A percentile compares a stretch with the other conserved stretches of the same genome.
Evolutionary conservation across 1,140 invertebrate genomes (phyloP).

Genomic region (Odontomachus brunneus): DNA sequence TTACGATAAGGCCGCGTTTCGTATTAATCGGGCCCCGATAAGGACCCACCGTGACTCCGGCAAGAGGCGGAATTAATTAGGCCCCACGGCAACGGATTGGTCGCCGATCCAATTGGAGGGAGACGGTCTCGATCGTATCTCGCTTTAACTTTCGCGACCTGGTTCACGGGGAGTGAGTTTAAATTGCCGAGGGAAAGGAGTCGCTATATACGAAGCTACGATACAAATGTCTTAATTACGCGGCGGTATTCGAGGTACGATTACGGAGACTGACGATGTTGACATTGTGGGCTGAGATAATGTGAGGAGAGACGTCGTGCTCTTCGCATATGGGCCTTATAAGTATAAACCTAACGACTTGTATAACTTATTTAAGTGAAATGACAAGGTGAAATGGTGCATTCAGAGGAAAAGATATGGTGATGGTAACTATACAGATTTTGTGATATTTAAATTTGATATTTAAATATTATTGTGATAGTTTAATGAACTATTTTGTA

Average conservation of each 20-base stretch:
- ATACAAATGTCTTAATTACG: constrained; percentile 69
- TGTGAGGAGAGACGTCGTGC: background rate
- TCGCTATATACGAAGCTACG: constrained; percentile 22
- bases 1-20: constrained; percentile 63
- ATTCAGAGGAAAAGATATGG: too few species aligned
- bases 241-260: constrained; percentile 49
- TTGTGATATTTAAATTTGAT: too few species aligned
- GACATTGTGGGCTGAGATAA: constrained; percentile 38
- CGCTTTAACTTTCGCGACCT: constrained; percentile 61
- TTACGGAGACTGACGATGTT: constrained; percentile 49
- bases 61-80: constrained; percentile 74
- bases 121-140: constrained; percentile 71
- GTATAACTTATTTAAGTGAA: background rate
- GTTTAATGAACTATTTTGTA: too few species aligned
- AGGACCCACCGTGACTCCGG: constrained; percentile 47
- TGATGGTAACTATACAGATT: too few species aligned
- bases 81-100: constrained; percentile 61
- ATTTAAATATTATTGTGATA: too few species aligned
- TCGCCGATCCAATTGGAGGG: constrained; percentile 53
- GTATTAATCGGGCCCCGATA: constrained; percentile 69
- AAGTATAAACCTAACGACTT: background rate
- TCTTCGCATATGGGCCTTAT: background rate
- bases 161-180: constrained; percentile 63
- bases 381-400: too few species aligned
- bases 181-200: constrained; percentile 58